These are phyloP conservation scores for Aspidoscelis tigris DNA, from an alignment of 2,113 vertebrate genomes.

Conservation along the genomic window DNA sequence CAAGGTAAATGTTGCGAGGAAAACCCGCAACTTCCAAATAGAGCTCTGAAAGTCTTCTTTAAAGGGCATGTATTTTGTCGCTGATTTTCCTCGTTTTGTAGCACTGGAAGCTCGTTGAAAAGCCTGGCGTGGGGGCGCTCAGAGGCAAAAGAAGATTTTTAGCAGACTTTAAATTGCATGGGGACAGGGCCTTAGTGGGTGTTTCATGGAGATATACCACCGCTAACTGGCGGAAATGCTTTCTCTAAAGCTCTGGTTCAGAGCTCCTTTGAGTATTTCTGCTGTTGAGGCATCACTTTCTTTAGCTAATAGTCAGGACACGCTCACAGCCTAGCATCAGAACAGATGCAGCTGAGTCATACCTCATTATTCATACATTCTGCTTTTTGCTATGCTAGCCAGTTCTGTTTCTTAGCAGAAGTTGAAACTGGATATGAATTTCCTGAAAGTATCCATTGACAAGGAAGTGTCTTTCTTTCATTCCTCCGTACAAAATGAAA, in stretches of 20 bases:
- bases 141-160: too few species aligned
- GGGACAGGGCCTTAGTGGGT: neutral
- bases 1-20: too few species aligned
- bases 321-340: slow-evolving; percentile 15
- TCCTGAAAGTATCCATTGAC: slow-evolving; percentile 44
- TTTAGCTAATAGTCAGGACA: slow-evolving; percentile 4
- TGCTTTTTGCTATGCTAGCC: slow-evolving; percentile 3
- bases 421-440: slow-evolving; percentile 34
- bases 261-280: neutral
- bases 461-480: slow-evolving; percentile 39
- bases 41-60: too few species aligned
- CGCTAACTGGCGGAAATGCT: neutral
- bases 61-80: too few species aligned
- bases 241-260: neutral
- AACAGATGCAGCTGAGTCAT: slow-evolving; percentile 33
- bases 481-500: slow-evolving; percentile 8
- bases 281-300: neutral
- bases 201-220: neutral
- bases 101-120: too few species aligned
- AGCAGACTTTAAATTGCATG: too few species aligned
- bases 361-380: neutral
- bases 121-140: too few species aligned
- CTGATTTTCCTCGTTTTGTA: neutral
- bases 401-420: slow-evolving; percentile 24
- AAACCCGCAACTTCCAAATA: too few species aligned